These are phyloP conservation scores for Antigone vipio DNA, from an alignment of 2,113 vertebrate species.

Conservation along the genomic window DNA sequence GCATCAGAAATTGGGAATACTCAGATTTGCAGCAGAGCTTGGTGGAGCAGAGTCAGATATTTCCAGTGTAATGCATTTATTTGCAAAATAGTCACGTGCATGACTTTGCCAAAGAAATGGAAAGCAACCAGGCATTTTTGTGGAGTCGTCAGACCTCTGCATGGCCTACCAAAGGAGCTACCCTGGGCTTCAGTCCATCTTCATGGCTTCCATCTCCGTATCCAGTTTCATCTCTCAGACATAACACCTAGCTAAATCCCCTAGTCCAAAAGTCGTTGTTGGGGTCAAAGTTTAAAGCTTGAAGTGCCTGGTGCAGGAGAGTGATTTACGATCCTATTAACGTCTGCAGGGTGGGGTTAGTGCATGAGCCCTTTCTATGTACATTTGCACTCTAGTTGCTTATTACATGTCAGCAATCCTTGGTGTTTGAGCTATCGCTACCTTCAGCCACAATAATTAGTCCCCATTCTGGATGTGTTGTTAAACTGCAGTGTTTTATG, in stretches of 20 bases:
- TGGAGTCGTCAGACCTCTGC: neutral
- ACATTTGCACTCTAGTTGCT: neutral
- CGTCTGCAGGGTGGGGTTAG: neutral
- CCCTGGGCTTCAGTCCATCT: neutral
- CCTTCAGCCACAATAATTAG: neutral
- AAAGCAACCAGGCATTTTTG: neutral
- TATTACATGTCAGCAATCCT: neutral
- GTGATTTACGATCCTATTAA: neutral
- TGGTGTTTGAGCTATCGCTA: neutral
- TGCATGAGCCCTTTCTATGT: neutral
- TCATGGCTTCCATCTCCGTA: neutral
- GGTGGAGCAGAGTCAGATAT: neutral
- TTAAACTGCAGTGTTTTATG: neutral
- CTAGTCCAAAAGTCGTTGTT: neutral
- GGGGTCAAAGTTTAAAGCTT: neutral
- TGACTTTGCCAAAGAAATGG: neutral
- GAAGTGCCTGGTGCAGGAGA: neutral
- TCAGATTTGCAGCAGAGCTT: neutral
- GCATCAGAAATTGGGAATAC: neutral
- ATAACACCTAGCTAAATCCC: neutral
- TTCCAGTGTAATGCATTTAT: neutral
- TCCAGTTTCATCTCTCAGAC: neutral
- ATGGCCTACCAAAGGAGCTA: neutral
- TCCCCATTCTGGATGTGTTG: neutral
- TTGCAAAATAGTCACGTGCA: neutral